Conservation (phyloP, 2,797 vertebrate species). For the Podarcis lilfordi region DNA sequence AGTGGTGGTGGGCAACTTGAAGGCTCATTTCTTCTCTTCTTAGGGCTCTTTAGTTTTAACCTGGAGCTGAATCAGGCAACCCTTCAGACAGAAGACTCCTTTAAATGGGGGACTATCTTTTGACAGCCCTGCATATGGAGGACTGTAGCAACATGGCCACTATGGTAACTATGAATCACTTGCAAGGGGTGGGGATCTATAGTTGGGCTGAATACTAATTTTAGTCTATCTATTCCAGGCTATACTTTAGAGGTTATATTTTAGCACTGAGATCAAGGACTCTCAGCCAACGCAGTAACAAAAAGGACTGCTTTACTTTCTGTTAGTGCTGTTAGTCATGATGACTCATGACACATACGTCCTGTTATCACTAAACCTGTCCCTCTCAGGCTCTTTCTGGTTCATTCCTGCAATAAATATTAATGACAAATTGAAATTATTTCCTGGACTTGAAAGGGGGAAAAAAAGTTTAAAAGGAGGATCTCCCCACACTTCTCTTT, state of each 20-base stretch:
- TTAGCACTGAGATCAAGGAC: neutral
- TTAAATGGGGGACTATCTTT: neutral
- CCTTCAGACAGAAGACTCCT: neutral
- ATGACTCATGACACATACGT: neutral
- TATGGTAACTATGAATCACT: neutral
- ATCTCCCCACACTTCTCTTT: too few species aligned
- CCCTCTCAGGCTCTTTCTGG: neutral
- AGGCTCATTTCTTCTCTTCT: too few species aligned
- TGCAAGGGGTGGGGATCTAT: neutral
- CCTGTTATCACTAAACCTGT: neutral
- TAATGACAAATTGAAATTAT: conserved; percentile 11
- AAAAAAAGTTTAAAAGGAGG: conserved; percentile 7
- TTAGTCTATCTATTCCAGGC: neutral
- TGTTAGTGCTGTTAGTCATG: neutral
- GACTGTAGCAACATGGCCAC: neutral
- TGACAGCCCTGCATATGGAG: neutral
- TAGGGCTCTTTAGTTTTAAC: too few species aligned
- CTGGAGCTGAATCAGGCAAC: neutral
- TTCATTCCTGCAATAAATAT: conserved; percentile 6
- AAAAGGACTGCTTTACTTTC: neutral
- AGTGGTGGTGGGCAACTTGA: too few species aligned
- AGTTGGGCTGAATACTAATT: neutral
- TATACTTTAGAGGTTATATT: neutral
- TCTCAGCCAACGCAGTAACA: neutral
- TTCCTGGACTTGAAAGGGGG: conserved; percentile 5